phyloP scores from a whole-genome alignment of 2,113 vertebrate species.

The Labrus mixtus region DNA sequence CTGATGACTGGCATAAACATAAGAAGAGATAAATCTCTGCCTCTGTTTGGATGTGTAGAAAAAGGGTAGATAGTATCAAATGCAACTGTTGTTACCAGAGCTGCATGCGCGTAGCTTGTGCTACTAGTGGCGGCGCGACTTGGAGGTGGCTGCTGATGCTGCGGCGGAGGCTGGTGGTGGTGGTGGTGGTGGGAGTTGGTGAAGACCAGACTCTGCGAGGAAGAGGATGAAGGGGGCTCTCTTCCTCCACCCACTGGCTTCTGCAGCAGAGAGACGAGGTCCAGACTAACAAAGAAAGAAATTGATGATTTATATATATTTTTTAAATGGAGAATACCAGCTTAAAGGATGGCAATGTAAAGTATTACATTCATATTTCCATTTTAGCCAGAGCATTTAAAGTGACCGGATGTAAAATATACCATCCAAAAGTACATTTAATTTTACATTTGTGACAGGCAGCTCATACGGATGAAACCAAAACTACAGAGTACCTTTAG shows the following conservation, averaged over 20 bases:
- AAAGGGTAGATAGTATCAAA: background rate
- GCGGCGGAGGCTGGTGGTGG: slow-evolving; percentile 57
- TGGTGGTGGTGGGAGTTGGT: slow-evolving; percentile 93
- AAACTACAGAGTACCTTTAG: background rate
- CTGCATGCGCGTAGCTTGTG: slow-evolving; percentile 89
- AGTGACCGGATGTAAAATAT: too few relatives aligned
- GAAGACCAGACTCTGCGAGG: slow-evolving; percentile 93
- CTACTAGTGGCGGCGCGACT: slow-evolving; percentile 83
- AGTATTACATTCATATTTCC: too few relatives aligned
- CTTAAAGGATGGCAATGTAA: too few relatives aligned
- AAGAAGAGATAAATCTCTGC: background rate
- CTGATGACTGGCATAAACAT: slow-evolving; percentile 86
- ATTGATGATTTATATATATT: background rate
- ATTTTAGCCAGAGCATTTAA: too few relatives aligned
- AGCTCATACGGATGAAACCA: too few relatives aligned
- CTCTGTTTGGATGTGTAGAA: background rate
- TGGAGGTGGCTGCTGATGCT: slow-evolving; percentile 63
- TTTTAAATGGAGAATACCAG: too few relatives aligned
- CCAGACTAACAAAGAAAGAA: slow-evolving; percentile 83
- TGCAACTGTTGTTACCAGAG: slow-evolving; percentile 74
- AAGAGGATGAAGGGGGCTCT: slow-evolving; percentile 84
- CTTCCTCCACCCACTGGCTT: slow-evolving; percentile 85
- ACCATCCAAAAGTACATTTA: too few relatives aligned
- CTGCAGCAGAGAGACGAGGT: slow-evolving; percentile 91
- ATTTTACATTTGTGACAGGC: too few relatives aligned